These are phyloP conservation scores for Geothlypis trichas DNA, from an alignment of 2,113 vertebrate genomes.

Conservation along the genomic window DNA sequence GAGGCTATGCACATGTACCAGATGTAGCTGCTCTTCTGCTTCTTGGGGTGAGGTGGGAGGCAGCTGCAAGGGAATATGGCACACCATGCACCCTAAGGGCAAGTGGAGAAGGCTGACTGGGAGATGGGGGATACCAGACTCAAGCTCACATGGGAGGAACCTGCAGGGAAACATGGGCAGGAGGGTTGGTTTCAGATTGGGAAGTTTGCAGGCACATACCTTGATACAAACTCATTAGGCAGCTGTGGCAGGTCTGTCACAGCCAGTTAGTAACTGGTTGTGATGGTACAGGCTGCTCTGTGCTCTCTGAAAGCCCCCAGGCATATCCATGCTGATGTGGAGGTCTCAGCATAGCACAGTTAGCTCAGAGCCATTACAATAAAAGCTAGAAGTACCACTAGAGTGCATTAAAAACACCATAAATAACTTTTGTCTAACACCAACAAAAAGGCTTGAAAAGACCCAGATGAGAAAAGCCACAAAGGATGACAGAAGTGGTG, in stretches of 20 bases:
- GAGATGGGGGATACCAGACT: fast-evolving
- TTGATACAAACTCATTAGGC: neutral
- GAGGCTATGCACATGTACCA: fast-evolving
- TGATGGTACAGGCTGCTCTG: fast-evolving
- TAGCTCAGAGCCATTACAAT: neutral
- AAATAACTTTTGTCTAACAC: neutral
- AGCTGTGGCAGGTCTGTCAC: neutral
- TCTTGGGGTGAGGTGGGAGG: neutral
- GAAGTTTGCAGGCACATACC: neutral
- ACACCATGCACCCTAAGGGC: too few relatives aligned
- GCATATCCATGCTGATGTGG: fast-evolving
- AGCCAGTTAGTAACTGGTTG: fast-evolving
- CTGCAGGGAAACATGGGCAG: fast-evolving
- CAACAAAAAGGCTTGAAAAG: neutral
- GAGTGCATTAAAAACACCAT: constrained; percentile 18
- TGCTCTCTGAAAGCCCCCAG: neutral
- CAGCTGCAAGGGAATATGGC: neutral
- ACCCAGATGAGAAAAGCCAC: neutral
- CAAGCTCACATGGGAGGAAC: fast-evolving
- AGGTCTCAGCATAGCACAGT: fast-evolving
- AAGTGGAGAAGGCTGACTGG: neutral
- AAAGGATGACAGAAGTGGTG: neutral
- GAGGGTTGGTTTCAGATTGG: fast-evolving
- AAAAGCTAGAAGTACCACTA: neutral
- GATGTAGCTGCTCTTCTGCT: neutral